phyloP scores from a whole-genome alignment of 2,797 vertebrate species.

The Petrocephalus sullivani region DNA sequence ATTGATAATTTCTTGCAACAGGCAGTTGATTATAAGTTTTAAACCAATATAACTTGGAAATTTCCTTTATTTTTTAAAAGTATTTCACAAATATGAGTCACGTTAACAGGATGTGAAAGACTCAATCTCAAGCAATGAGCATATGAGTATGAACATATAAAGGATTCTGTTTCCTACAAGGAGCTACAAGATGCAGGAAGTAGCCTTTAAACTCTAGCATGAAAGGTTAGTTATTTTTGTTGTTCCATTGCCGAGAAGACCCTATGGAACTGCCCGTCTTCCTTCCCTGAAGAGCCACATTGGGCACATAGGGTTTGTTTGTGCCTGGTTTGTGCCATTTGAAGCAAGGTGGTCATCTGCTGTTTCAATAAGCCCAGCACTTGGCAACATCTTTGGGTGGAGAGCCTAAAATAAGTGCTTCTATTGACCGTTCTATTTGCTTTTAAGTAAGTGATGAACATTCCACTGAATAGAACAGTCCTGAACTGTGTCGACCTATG shows the following conservation, averaged over 20 bases:
- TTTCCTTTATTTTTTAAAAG: not conserved
- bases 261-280: not conserved
- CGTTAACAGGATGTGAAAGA: not conserved
- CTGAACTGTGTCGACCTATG: not conserved
- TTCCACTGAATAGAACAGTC: not conserved
- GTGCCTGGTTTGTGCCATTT: not conserved
- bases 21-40: not conserved
- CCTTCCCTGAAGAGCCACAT: not conserved
- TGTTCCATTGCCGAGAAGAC: not conserved
- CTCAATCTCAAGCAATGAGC: not conserved
- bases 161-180: not conserved
- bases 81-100: not conserved
- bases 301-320: not conserved
- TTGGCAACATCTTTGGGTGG: not conserved
- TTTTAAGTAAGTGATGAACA: not conserved
- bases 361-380: not conserved
- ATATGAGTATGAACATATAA: not conserved
- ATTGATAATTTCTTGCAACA: slow-evolving; percentile 37
- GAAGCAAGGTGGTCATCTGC: not conserved
- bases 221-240: not conserved
- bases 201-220: not conserved
- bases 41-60: not conserved
- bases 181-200: not conserved
- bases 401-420: not conserved
- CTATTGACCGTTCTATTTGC: not conserved